These are phyloP conservation scores for Eristalinus sepulchralis DNA, from an alignment of 2,888 invertebrate genomes.

Conservation along the genomic window DNA sequence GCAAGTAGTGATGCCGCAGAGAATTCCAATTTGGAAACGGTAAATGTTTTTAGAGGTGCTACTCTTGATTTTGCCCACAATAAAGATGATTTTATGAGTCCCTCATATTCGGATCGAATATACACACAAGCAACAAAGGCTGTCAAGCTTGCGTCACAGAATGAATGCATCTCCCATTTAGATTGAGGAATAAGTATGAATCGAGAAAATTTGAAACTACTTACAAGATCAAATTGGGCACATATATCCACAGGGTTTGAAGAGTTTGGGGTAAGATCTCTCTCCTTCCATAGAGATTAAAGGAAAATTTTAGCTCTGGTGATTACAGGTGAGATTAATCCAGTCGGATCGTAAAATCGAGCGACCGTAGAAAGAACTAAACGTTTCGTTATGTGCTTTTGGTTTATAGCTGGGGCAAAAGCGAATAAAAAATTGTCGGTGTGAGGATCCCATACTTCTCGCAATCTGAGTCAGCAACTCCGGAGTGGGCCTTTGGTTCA, in stretches of 20 bases:
- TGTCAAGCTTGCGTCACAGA: too few relatives aligned
- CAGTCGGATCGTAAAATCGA: constrained; percentile 79
- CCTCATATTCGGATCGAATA: too few relatives aligned
- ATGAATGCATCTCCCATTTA: too few relatives aligned
- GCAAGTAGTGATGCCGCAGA: constrained; percentile 44
- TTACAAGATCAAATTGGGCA: constrained; percentile 27
- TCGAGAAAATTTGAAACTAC: too few relatives aligned
- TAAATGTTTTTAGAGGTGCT: constrained; percentile 41
- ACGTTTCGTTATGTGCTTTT: constrained; percentile 41
- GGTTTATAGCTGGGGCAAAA: constrained; percentile 10
- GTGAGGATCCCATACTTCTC: constrained; percentile 44
- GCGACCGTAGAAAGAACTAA: constrained; percentile 50
- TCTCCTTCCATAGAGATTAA: constrained; percentile 62
- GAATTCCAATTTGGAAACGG: constrained; percentile 62
- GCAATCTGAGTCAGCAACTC: constrained; percentile 33
- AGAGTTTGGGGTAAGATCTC: constrained; percentile 49
- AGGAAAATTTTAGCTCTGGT: constrained; percentile 68
- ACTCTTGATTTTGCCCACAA: constrained; percentile 40
- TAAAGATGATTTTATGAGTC: too few relatives aligned
- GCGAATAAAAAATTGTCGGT: constrained; percentile 45
- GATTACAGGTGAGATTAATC: too few relatives aligned
- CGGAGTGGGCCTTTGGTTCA: constrained; percentile 13
- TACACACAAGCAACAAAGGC: too few relatives aligned
- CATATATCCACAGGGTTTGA: constrained; percentile 25
- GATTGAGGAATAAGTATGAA: too few relatives aligned